These are phyloP conservation scores for Macquaria ambigua DNA, from an alignment of 2,113 vertebrate species.

Conservation along the genomic window DNA sequence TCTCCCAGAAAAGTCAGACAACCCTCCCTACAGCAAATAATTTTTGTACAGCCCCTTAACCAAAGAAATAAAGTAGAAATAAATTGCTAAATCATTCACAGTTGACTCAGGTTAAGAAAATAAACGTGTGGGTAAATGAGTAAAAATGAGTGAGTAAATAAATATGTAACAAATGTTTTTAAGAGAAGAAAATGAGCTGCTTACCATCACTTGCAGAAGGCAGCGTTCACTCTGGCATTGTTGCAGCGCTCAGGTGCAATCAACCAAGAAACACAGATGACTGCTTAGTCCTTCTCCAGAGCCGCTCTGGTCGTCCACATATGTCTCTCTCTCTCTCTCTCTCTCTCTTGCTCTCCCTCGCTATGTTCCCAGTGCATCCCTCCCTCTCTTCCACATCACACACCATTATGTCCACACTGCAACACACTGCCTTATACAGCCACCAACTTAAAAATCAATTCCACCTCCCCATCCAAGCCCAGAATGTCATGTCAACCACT, in stretches of 20 bases:
- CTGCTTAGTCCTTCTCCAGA: conserved; percentile 45
- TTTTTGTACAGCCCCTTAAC: not conserved
- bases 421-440: conserved; percentile 21
- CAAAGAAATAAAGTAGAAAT: not conserved
- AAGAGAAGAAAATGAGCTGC: conserved; percentile 13
- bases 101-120: not conserved
- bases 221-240: conserved; percentile 16
- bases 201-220: conserved; percentile 69
- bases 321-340: conserved; percentile 26
- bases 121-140: not conserved
- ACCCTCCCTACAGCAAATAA: not conserved
- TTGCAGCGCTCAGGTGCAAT: conserved; percentile 49
- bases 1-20: not conserved
- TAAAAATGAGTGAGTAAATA: not conserved
- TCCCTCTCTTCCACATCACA: conserved; percentile 47
- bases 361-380: conserved; percentile 40
- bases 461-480: conserved; percentile 41
- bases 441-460: conserved; percentile 67
- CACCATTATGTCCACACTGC: conserved; percentile 36
- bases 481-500: conserved; percentile 11
- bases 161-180: not conserved
- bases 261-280: conserved; percentile 50
- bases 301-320: conserved; percentile 40
- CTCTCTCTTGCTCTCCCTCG: conserved; percentile 11
- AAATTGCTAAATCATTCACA: not conserved